Percentiles rank a stretch among this genome's conserved stretches.
Conservation (phyloP, 2,888 invertebrate species). For the Crocallis elinguaria region DNA sequence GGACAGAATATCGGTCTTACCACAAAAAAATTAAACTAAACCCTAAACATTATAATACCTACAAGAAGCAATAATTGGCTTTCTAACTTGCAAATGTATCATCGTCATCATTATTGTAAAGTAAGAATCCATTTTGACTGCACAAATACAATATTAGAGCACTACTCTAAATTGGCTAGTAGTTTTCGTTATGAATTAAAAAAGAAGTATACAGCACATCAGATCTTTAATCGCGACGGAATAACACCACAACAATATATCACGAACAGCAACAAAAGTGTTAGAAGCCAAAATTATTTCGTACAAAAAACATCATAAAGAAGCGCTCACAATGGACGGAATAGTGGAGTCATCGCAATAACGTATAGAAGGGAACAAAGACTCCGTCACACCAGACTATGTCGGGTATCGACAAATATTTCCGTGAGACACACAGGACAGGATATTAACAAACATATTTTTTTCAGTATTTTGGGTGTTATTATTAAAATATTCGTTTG, state of each 20-base stretch:
- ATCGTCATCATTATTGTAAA: too few relatives aligned
- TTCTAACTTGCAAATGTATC: too few relatives aligned
- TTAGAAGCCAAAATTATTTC: slow-evolving; percentile 36
- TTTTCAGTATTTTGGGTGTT: background rate
- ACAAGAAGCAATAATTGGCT: too few relatives aligned
- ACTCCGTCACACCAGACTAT: slow-evolving; percentile 53
- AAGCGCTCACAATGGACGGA: slow-evolving; percentile 46
- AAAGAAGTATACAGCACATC: too few relatives aligned
- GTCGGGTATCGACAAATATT: slow-evolving; percentile 63
- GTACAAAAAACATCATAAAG: slow-evolving; percentile 47
- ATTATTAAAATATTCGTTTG: too few relatives aligned
- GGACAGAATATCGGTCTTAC: too few relatives aligned
- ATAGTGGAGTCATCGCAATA: slow-evolving; percentile 61
- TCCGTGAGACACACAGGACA: slow-evolving; percentile 41
- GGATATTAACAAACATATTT: background rate
- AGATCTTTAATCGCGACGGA: slow-evolving; percentile 26
- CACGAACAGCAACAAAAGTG: slow-evolving; percentile 34
- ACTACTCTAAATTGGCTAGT: too few relatives aligned
- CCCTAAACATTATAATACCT: too few relatives aligned
- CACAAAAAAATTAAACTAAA: too few relatives aligned
- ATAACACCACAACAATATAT: slow-evolving; percentile 43
- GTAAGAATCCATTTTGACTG: too few relatives aligned
- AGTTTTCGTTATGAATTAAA: too few relatives aligned
- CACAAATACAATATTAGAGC: too few relatives aligned
- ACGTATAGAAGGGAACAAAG: slow-evolving; percentile 53